Conservation (phyloP, 2,888 invertebrate genomes). For the Margaritifera margaritifera region DNA sequence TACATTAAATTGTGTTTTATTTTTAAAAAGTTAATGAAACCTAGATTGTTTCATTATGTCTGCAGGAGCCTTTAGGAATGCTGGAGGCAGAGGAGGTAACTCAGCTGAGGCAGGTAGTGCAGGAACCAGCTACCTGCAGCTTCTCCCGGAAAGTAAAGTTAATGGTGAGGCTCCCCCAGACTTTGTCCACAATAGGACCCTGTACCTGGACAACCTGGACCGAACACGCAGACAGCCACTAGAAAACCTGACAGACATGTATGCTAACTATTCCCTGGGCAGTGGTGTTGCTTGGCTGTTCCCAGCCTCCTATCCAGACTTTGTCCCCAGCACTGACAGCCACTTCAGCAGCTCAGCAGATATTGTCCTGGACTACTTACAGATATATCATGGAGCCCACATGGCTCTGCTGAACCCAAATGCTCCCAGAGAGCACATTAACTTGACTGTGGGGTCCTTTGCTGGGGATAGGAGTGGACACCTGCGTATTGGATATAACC, state of each 20-base stretch:
- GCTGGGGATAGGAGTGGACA: conserved; percentile 52
- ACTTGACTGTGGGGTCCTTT: conserved; percentile 31
- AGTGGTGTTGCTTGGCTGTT: conserved; percentile 47
- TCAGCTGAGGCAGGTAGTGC: conserved; percentile 51
- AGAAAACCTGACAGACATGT: conserved; percentile 34
- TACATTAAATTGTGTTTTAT: no score
- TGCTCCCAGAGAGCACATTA: conserved; percentile 21
- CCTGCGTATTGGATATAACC: conserved; percentile 52
- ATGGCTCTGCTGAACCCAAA: conserved; percentile 23
- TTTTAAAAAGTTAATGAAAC: no score
- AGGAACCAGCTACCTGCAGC: conserved; percentile 56
- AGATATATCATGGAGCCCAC: conserved; percentile 32
- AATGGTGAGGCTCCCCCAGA: conserved; percentile 20
- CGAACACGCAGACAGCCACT: conserved; percentile 27
- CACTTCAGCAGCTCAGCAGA: conserved; percentile 18
- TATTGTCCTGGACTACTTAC: conserved; percentile 43
- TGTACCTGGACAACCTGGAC: conserved; percentile 47
- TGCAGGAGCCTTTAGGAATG: conserved; percentile 45
- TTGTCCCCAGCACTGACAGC: conserved; percentile 23
- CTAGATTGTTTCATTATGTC: not conserved
- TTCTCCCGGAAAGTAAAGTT: conserved; percentile 28
- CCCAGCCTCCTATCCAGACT: conserved; percentile 42
- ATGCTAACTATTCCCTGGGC: conserved; percentile 26
- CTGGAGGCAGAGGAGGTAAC: conserved; percentile 46
- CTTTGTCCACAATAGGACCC: conserved; percentile 48